phyloP scores from a whole-genome alignment of 1,140 invertebrate species.

The Pseudomyrmex cubaensis region DNA sequence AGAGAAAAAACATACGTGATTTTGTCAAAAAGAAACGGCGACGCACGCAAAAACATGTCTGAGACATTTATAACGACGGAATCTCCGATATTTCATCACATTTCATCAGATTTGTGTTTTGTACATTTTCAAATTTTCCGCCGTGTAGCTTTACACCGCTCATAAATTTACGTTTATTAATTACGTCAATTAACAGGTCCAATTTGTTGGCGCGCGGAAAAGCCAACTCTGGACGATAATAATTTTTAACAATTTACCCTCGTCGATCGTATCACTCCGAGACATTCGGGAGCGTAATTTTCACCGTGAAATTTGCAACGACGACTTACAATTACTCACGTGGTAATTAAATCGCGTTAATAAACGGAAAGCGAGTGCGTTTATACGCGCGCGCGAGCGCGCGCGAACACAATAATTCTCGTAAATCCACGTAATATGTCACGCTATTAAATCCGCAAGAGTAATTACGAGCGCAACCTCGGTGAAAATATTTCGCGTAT shows the following conservation, averaged over 20 bases:
- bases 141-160: slow-evolving; percentile 23
- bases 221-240: no score
- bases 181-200: slow-evolving; percentile 19
- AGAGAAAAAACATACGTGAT: neutral
- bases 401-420: neutral
- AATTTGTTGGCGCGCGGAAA: slow-evolving; percentile 7
- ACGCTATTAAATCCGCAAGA: neutral
- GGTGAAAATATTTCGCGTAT: neutral
- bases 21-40: neutral
- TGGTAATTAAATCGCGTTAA: slow-evolving; percentile 20
- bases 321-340: slow-evolving; percentile 12
- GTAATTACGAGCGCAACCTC: neutral
- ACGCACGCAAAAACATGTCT: slow-evolving; percentile 26
- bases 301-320: slow-evolving; percentile 7
- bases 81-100: slow-evolving; percentile 3
- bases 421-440: slow-evolving; percentile 5
- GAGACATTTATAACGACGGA: no score
- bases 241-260: neutral
- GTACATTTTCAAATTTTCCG: slow-evolving; percentile 11
- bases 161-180: slow-evolving; percentile 39
- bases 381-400: no score
- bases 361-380: neutral
- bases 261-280: neutral
- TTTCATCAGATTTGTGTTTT: slow-evolving; percentile 9
- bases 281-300: neutral